Percentiles rank a stretch among this genome's conserved stretches.
Evolutionary conservation across 2,797 vertebrate species (phyloP).

Genomic region (Ptychadena robeensis): DNA sequence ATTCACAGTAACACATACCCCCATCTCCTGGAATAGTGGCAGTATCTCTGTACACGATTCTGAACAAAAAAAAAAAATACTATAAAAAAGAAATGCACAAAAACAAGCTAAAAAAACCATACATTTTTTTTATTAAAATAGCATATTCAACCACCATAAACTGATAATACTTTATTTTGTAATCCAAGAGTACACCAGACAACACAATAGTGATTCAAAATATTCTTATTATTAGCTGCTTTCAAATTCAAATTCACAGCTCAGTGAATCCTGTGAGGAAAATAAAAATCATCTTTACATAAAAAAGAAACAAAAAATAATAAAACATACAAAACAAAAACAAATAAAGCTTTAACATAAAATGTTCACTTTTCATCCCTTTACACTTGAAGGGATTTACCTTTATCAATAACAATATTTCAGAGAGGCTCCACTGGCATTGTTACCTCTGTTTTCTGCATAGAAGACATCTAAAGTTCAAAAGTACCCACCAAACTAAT

Average conservation of each 20-base stretch:
- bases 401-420: constrained; percentile 40
- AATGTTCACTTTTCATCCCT: constrained; percentile 68
- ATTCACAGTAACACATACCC: no score
- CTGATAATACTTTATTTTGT: constrained; percentile 76
- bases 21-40: no score
- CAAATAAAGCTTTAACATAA: constrained; percentile 74
- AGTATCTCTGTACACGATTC: no score
- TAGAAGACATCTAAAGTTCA: constrained; percentile 72
- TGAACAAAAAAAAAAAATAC: neutral
- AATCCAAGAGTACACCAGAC: constrained; percentile 69
- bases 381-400: constrained; percentile 17
- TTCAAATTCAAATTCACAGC: constrained; percentile 77
- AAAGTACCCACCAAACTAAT: constrained; percentile 71
- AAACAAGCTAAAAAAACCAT: neutral
- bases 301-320: constrained; percentile 33
- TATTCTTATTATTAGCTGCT: constrained; percentile 74
- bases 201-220: constrained; percentile 81
- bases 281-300: constrained; percentile 66
- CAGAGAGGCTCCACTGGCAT: constrained; percentile 68
- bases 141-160: constrained; percentile 81
- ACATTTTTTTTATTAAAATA: constrained; percentile 87
- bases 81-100: neutral
- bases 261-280: constrained; percentile 71
- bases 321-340: constrained; percentile 62
- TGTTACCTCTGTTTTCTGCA: constrained; percentile 69